A percentile compares a stretch with the other conserved stretches of the same genome.
These are phyloP conservation scores for Tillus elongatus DNA, from an alignment of 2,888 invertebrate genomes.

Conservation along the genomic window DNA sequence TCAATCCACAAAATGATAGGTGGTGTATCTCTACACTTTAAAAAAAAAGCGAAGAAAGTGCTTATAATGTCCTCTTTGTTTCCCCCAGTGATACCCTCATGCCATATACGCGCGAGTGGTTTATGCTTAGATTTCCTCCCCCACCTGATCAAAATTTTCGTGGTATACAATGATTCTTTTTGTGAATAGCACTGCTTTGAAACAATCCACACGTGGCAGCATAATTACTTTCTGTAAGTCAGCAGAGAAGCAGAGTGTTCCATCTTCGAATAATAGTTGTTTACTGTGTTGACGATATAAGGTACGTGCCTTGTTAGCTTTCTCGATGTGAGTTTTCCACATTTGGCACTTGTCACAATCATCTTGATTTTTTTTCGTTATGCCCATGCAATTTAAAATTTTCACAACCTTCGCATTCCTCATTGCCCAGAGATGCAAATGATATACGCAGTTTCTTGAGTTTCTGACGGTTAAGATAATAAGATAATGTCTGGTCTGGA, in stretches of 20 bases:
- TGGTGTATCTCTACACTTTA: background rate
- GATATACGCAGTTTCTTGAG: too few relatives aligned
- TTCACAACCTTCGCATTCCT: too few relatives aligned
- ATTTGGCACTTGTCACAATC: too few relatives aligned
- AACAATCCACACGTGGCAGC: conserved; percentile 8
- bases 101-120: conserved; percentile 9
- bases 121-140: background rate
- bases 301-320: too few relatives aligned
- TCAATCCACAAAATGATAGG: background rate
- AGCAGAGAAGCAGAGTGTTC: conserved; percentile 12
- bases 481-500: too few relatives aligned
- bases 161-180: conserved; percentile 8
- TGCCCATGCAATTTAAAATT: too few relatives aligned
- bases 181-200: conserved; percentile 11
- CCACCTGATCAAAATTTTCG: conserved; percentile 13
- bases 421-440: too few relatives aligned
- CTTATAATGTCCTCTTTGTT: conserved; percentile 8
- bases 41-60: conserved; percentile 1
- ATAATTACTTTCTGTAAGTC: conserved; percentile 14
- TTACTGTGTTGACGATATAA: too few relatives aligned
- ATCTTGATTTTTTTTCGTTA: too few relatives aligned
- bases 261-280: too few relatives aligned
- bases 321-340: too few relatives aligned
- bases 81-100: conserved; percentile 5
- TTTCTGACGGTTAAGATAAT: too few relatives aligned